Evolutionary conservation across 92 coral and sea anemone genomes (phyloP).

Genomic region (Siderastrea siderea): DNA sequence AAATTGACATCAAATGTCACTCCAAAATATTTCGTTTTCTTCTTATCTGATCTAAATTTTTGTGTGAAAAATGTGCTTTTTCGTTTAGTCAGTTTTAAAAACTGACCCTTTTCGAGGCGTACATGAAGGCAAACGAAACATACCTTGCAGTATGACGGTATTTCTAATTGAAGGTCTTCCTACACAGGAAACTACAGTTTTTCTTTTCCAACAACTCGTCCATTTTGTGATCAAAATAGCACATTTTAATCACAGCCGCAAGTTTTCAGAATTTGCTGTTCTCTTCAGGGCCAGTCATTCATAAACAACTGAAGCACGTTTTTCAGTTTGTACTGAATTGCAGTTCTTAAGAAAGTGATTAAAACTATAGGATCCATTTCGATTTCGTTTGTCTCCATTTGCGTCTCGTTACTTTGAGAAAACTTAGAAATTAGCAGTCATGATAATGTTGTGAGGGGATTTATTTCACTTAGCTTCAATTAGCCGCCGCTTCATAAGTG

Average conservation of each 20-base stretch:
- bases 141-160: too few relatives aligned
- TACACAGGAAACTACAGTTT: too few relatives aligned
- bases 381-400: constrained; percentile 8
- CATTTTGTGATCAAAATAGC: too few relatives aligned
- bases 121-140: constrained; percentile 17
- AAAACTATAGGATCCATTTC: not conserved
- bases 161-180: not conserved
- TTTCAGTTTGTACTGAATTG: too few relatives aligned
- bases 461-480: constrained; percentile 44
- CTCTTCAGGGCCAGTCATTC: too few relatives aligned
- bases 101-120: constrained; percentile 69
- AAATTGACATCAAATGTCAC: constrained; percentile 77
- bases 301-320: too few relatives aligned
- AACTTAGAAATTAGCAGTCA: constrained; percentile 72
- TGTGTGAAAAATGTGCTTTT: constrained; percentile 23
- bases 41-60: constrained; percentile 3
- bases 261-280: too few relatives aligned
- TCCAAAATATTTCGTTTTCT: constrained; percentile 25
- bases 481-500: constrained; percentile 49
- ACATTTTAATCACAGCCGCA: too few relatives aligned
- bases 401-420: constrained; percentile 73
- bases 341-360: not conserved
- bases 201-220: too few relatives aligned
- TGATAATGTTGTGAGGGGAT: constrained; percentile 72
- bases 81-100: constrained; percentile 88